phyloP scores from a whole-genome alignment of 2,888 invertebrate species.

The Pollenia labialis region DNA sequence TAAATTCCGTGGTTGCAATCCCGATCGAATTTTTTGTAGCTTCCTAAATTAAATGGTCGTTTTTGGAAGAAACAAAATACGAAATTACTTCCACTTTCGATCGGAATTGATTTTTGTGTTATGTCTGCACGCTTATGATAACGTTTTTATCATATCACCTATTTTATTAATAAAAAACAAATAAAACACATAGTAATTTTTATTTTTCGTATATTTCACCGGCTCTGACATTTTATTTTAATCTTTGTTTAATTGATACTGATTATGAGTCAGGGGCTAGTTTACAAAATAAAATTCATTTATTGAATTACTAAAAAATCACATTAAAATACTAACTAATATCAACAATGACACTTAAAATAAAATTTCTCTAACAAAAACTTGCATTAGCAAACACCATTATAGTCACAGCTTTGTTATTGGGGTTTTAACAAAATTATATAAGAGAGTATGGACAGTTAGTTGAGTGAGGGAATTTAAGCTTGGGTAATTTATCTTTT shows the following conservation, averaged over 20 bases:
- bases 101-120: too few relatives aligned
- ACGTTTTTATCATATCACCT: too few relatives aligned
- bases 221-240: conserved; percentile 63
- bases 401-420: neutral
- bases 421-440: neutral
- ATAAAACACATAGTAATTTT: conserved; percentile 29
- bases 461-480: conserved; percentile 24
- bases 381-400: conserved; percentile 41
- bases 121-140: too few relatives aligned
- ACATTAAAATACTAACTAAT: conserved; percentile 70
- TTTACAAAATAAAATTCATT: conserved; percentile 40
- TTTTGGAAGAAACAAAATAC: too few relatives aligned
- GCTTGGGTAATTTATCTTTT: conserved; percentile 16
- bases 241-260: conserved; percentile 46
- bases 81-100: too few relatives aligned
- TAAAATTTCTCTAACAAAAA: conserved; percentile 40
- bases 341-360: conserved; percentile 66
- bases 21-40: too few relatives aligned
- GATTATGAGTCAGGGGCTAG: conserved; percentile 38
- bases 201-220: conserved; percentile 54
- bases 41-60: too few relatives aligned
- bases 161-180: neutral
- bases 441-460: conserved; percentile 22
- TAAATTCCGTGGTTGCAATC: too few relatives aligned
- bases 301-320: conserved; percentile 57